Base-by-base conservation (phyloP, 2,888 invertebrate genomes). In the Hypsopygia costalis region DNA sequence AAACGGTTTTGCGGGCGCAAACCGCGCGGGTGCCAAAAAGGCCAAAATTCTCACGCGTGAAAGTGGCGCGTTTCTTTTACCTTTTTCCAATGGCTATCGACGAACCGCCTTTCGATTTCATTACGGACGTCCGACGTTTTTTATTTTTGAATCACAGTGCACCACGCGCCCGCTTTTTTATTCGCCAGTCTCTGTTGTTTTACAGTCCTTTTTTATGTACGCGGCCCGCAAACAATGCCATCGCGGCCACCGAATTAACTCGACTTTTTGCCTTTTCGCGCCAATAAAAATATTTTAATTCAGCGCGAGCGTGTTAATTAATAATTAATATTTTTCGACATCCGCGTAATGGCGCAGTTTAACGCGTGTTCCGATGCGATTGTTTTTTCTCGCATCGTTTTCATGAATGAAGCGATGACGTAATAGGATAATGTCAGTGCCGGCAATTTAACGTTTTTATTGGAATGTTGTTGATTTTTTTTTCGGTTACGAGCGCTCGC, bases 91-190 rank as follows among this genome's bases (percentile, higher is more conserved):
- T 77, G 76, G 85, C 77, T 76, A 88, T 88, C 87, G 87, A 87
- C 86, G 83, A 83, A 85, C 85, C 83, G 74, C 88, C 88, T 88
- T 88, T 88, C 88, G 87, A 87, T 88, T 88, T 88, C 88, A 87
- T 87, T 88, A 88, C 86, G 86, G 78, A 83, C 85, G 71, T 85
- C 82, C 83, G 76, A 59, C 60, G 66, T 73, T 86, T 85, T 85
- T 87, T 87, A 81, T 88, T 87, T 87, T 86, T 85, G 85, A 87
- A 88, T 87, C 87, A 83, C 83, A 72, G 70, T 69, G 76, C 77
- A 72, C 76, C 78, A 68, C 78, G 77, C 80, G 66, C 71, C 65
- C 63, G 63, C 62, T 60, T 72, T 78, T 82, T 83, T 79, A 73
- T 70, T 72, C 67, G 63, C 69, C 66, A 71, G 73, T 73, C 65